Conservation (phyloP, 2,797 vertebrate species). For the Hydrophis major region DNA sequence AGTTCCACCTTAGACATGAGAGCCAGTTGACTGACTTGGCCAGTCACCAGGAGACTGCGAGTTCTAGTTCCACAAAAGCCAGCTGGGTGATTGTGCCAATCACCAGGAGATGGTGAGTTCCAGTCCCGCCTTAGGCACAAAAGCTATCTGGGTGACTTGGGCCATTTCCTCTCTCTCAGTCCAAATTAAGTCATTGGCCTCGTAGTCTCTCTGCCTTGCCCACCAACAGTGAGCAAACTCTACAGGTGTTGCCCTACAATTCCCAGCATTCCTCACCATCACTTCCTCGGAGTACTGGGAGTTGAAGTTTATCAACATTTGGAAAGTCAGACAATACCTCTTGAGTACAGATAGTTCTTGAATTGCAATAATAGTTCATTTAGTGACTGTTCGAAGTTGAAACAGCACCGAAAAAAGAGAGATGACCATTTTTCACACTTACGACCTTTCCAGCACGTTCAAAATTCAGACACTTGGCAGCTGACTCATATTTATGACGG, state of each 20-base stretch:
- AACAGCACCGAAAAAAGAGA: too few species aligned
- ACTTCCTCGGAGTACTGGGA: neutral
- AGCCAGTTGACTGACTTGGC: accelerated
- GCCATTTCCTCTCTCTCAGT: neutral
- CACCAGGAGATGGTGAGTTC: neutral
- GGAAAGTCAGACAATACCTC: neutral
- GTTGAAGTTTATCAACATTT: neutral
- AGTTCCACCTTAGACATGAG: too few species aligned
- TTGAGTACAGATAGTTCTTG: neutral
- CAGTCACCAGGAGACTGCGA: too few species aligned
- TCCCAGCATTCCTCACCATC: neutral
- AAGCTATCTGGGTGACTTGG: neutral
- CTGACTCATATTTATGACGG: neutral
- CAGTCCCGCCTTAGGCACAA: accelerated
- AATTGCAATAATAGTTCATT: neutral
- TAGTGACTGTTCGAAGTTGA: neutral
- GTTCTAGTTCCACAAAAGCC: accelerated
- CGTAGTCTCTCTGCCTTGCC: neutral
- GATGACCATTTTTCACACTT: too few species aligned
- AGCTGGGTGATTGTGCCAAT: too few species aligned
- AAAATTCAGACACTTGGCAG: neutral
- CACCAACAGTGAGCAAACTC: neutral
- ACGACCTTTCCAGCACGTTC: neutral
- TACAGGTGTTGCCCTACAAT: neutral
- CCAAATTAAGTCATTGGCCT: neutral